Conservation (phyloP, 2,797 vertebrate genomes). For the Melopsittacus undulatus region DNA sequence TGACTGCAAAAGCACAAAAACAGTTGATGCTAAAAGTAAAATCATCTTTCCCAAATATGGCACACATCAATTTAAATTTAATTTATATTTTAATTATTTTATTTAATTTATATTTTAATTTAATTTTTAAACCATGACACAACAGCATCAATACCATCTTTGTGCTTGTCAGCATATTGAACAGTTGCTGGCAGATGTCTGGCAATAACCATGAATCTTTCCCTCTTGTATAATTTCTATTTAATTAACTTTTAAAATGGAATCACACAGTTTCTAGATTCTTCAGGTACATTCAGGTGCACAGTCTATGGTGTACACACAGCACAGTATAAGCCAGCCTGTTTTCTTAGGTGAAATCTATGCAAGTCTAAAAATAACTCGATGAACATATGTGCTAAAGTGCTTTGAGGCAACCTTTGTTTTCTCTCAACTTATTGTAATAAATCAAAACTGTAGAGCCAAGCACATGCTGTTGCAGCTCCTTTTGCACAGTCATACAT, state of each 20-base stretch:
- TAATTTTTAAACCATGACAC: too few species aligned
- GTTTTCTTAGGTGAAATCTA: not conserved
- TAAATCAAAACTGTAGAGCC: slow-evolving; percentile 20
- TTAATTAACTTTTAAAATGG: slow-evolving; percentile 43
- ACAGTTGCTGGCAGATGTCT: slow-evolving; percentile 24
- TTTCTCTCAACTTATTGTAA: not conserved
- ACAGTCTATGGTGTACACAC: not conserved
- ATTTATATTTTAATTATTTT: too few species aligned
- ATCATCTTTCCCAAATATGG: not conserved
- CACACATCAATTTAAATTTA: slow-evolving; percentile 38
- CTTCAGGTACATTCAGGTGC: not conserved
- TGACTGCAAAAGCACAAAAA: not conserved
- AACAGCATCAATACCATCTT: not conserved
- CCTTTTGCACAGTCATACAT: not conserved
- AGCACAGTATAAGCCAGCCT: not conserved
- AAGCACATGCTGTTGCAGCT: not conserved
- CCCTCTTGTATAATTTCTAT: slow-evolving; percentile 13
- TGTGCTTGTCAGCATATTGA: slow-evolving; percentile 5
- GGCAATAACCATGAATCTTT: slow-evolving; percentile 35
- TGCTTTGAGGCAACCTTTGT: slow-evolving; percentile 41
- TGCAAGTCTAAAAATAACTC: slow-evolving; percentile 50
- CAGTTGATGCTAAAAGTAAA: slow-evolving; percentile 8
- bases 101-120: too few species aligned
- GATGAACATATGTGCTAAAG: slow-evolving; percentile 43
- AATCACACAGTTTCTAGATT: not conserved